Conservation (phyloP, 2,113 vertebrate species). For the Elephas maximus region DNA sequence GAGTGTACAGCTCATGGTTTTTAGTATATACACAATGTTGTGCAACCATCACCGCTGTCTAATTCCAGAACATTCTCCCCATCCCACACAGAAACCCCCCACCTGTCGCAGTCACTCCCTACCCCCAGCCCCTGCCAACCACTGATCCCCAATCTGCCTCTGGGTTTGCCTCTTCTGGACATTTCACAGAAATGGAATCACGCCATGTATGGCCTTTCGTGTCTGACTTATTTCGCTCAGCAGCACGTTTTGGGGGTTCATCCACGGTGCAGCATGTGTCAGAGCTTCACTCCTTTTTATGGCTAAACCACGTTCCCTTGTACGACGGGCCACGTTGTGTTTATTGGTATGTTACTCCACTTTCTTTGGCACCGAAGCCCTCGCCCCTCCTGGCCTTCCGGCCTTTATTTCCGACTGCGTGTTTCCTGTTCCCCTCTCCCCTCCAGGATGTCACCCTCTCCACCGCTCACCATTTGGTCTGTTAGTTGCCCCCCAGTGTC, state of each 20-base stretch:
- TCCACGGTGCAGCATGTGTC: too few relatives aligned
- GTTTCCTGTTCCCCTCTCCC: not conserved
- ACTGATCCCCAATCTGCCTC: too few relatives aligned
- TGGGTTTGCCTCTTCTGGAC: too few relatives aligned
- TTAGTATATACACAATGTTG: not conserved
- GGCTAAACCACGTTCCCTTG: not conserved
- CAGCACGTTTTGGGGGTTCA: too few relatives aligned
- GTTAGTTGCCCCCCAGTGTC: not conserved
- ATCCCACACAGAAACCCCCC: not conserved
- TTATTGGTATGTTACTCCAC: too few relatives aligned
- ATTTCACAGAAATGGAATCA: not conserved
- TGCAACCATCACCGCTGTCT: not conserved
- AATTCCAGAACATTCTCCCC: not conserved
- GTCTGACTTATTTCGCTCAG: too few relatives aligned
- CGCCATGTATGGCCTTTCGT: too few relatives aligned
- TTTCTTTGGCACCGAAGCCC: not conserved
- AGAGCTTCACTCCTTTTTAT: not conserved
- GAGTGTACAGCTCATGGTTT: not conserved
- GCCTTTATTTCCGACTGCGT: not conserved
- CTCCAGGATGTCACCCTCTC: not conserved
- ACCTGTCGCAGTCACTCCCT: too few relatives aligned
- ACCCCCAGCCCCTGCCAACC: not conserved
- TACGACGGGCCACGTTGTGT: not conserved
- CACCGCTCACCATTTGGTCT: not conserved
- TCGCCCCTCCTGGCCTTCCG: not conserved